Conservation (phyloP, 2,888 invertebrate genomes). For the Clepsis dumicolana region DNA sequence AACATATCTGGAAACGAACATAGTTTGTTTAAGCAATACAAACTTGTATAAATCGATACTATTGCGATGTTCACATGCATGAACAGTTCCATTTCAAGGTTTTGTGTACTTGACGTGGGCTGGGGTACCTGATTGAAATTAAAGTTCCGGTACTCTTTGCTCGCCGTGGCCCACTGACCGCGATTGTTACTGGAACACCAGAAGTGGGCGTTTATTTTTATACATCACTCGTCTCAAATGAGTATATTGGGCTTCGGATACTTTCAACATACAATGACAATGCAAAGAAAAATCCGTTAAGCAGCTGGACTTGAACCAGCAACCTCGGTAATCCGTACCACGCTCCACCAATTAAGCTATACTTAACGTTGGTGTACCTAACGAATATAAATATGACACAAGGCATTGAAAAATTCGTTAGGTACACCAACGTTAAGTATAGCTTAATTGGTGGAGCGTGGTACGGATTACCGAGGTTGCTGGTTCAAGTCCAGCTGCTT, state of each 20-base stretch:
- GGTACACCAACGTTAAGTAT: no score
- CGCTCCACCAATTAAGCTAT: no score
- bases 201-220: slow-evolving; percentile 67
- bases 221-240: slow-evolving; percentile 52
- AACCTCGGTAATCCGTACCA: no score
- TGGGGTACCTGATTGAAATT: slow-evolving; percentile 55
- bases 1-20: not conserved
- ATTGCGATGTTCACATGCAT: not conserved
- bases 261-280: no score
- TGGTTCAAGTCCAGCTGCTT: no score
- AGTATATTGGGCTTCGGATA: slow-evolving; percentile 34
- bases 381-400: no score
- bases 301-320: no score
- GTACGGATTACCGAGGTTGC: no score
- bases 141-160: slow-evolving; percentile 76
- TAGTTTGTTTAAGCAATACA: not conserved
- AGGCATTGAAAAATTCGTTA: no score
- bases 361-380: no score
- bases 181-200: slow-evolving; percentile 68
- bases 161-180: slow-evolving; percentile 82
- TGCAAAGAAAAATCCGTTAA: no score
- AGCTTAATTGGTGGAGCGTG: no score
- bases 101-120: slow-evolving; percentile 53
- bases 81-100: slow-evolving; percentile 60
- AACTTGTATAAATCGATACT: slow-evolving; percentile 16